Conservation (phyloP, 1,140 invertebrate genomes). For the Lucilia sericata region DNA sequence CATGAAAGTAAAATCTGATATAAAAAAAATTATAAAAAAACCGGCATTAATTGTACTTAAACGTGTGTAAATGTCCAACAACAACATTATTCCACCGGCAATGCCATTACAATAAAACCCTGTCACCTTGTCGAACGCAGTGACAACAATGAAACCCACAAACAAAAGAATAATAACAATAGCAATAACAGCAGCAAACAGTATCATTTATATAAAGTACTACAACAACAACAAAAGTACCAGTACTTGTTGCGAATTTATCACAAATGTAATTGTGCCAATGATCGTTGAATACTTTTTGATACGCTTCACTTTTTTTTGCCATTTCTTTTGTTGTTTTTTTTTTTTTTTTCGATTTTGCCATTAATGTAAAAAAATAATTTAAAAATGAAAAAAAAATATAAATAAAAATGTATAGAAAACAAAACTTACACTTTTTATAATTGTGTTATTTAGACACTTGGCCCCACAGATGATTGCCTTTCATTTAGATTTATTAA, state of each 20-base stretch:
- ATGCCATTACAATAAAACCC: not conserved
- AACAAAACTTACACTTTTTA: conserved; percentile 29
- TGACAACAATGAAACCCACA: not conserved
- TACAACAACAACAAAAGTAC: not conserved
- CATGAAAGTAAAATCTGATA: not conserved
- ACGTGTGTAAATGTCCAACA: not conserved
- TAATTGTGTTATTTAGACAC: not conserved
- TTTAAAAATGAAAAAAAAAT: not conserved
- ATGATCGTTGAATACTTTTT: not conserved
- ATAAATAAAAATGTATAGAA: not conserved
- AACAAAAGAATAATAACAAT: not conserved
- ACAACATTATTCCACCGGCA: conserved; percentile 1
- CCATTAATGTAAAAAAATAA: not conserved
- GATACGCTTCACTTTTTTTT: not conserved
- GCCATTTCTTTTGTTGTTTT: not conserved
- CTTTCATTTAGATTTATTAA: too few species aligned
- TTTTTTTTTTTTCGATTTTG: not conserved
- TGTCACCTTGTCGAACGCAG: not conserved
- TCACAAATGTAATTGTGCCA: conserved; percentile 23
- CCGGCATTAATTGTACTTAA: not conserved
- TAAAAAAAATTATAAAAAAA: not conserved
- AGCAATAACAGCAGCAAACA: not conserved
- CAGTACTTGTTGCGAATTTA: not conserved
- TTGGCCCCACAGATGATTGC: not conserved
- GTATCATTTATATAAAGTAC: not conserved